Base-by-base conservation (phyloP, 2,113 vertebrate species). In the Salvator merianae region DNA sequence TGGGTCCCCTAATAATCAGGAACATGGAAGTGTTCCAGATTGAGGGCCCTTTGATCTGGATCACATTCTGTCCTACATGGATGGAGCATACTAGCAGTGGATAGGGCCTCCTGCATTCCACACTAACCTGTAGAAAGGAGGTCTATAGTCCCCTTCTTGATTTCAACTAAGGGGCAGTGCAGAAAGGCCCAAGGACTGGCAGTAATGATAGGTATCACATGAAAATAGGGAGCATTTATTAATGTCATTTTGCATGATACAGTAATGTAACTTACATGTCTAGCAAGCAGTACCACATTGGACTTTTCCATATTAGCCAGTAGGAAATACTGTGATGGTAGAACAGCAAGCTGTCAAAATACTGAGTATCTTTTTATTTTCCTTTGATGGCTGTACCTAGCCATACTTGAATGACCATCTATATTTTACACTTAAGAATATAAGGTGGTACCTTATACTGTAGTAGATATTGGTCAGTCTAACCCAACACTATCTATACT, bases 121-220 rank as follows among this genome's bases (percentile, higher is more conserved):
- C 43, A 47, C 10, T 47, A 47, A 47, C 43, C 5, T 2, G 43
- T 9, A 47, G 10, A 47, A 47, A 9, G 43, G 10, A 47, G 43
- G 43, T 9, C 43, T 9, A 47, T 47, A 47, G 10, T 47, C 43
- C 43, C 43, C 43, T 47, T 47, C 10, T 9, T 47, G 43, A 47
- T 47, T 9, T 9, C 10, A 9, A 47, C 43, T 47, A 47, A 47
- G 10, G 43, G 43, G 6, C 43, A 47, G 43, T 47, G 43, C 43
- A 47, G 43, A 47, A 47, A 47, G 43, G 43, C 10, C 43, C 43
- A 47, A 75, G 0, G 0, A 76, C 0, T 59, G 32, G 53, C 66
- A 87, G 81, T 47, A 75, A 87, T 81, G 78, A 86, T 38, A n/a
- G n/a, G 47, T 55, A 55, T 16, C 55, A 32, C 62, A 79, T 83